These are phyloP conservation scores for Porites rus DNA, from an alignment of 92 coral and sea anemone species.

Conservation along the genomic window DNA sequence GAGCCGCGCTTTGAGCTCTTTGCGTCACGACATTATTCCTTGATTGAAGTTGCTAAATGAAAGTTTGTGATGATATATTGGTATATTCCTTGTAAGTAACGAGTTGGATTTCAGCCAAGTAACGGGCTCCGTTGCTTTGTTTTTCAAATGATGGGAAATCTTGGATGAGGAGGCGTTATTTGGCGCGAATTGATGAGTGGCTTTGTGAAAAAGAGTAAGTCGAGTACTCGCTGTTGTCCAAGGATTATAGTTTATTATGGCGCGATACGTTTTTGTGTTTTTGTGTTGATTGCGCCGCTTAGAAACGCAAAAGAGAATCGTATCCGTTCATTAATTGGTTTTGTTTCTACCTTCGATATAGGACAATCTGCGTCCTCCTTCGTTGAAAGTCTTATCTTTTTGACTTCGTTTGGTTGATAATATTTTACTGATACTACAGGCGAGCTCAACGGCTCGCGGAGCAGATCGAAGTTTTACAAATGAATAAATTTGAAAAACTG, in stretches of 20 bases:
- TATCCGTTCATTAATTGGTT: neutral
- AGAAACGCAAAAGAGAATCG: neutral
- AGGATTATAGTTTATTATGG: neutral
- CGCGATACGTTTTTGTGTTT: conserved; percentile 12
- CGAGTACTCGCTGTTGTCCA: neutral
- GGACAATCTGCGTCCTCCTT: neutral
- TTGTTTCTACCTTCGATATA: neutral
- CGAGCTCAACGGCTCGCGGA: neutral
- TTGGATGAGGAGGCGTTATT: conserved; percentile 16
- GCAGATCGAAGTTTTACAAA: conserved; percentile 10
- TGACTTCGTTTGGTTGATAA: conserved; percentile 24
- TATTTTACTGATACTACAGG: conserved; percentile 3
- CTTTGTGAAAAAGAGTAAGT: conserved; percentile 15
- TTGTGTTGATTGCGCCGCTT: conserved; percentile 16
- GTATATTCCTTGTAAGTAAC: neutral
- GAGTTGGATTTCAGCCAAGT: conserved; percentile 22
- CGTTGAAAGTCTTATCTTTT: conserved; percentile 6
- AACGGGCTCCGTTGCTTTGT: conserved; percentile 2
- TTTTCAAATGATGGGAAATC: neutral
- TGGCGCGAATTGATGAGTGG: neutral
- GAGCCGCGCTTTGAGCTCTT: neutral
- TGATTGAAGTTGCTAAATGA: neutral
- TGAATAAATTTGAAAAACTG: conserved; percentile 96
- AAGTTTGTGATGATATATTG: neutral
- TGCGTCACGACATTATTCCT: conserved; percentile 28